Percentiles rank a stretch among this genome's conserved stretches.
These are phyloP conservation scores for Osmoderma eremita DNA, from an alignment of 2,888 invertebrate genomes.

Conservation along the genomic window DNA sequence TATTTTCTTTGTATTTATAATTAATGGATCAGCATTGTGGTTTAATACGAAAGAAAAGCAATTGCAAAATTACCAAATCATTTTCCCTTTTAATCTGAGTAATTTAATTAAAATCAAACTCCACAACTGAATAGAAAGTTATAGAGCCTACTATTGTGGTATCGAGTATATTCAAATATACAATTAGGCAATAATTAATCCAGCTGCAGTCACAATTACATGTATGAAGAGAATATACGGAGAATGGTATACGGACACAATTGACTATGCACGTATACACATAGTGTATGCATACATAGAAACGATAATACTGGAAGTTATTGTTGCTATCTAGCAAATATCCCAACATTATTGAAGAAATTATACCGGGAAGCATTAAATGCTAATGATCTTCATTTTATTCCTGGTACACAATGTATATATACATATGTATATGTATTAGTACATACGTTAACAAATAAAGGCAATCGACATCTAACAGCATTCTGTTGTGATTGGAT, in stretches of 20 bases:
- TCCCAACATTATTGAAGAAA: slow-evolving; percentile 2
- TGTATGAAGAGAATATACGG: no score
- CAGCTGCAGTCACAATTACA: no score
- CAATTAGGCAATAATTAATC: slow-evolving; percentile 4
- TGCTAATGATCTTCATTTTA: slow-evolving; percentile 21
- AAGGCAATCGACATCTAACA: slow-evolving; percentile 18
- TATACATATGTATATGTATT: neutral
- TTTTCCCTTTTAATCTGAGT: neutral
- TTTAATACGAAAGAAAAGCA: no score
- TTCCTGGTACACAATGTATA: neutral
- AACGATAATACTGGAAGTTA: neutral
- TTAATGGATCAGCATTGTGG: no score
- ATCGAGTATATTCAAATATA: neutral
- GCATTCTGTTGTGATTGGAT: slow-evolving; percentile 9
- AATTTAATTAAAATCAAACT: slow-evolving; percentile 2
- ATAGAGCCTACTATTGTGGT: neutral
- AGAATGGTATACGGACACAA: neutral
- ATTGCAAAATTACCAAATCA: no score
- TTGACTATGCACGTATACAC: neutral
- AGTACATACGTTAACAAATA: slow-evolving; percentile 21
- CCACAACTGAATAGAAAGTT: neutral
- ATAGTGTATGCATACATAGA: neutral
- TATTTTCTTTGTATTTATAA: no score
- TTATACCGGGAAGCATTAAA: slow-evolving; percentile 18
- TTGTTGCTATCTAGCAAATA: neutral